These are phyloP conservation scores for Sebastes trivittatus DNA, from an alignment of 2,797 vertebrate genomes.

Conservation along the genomic window DNA sequence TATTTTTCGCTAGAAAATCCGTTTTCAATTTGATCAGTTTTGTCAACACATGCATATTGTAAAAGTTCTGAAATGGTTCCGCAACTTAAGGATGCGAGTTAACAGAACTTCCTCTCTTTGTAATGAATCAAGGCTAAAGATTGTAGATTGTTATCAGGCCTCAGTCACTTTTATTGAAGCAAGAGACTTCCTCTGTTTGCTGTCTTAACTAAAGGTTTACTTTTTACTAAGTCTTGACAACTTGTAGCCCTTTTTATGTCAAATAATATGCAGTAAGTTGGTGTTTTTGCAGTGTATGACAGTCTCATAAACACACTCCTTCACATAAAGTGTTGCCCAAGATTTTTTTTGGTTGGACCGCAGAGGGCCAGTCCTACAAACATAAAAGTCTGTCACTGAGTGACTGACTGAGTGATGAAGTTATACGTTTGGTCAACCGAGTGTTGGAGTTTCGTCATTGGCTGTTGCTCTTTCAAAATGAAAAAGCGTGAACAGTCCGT, in stretches of 20 bases:
- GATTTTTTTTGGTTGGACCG: too few relatives aligned
- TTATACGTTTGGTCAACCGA: rapidly evolving
- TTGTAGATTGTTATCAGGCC: neutral
- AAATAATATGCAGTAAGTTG: neutral
- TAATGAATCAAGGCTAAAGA: neutral
- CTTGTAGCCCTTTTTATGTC: neutral
- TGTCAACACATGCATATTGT: too few relatives aligned
- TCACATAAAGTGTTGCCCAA: neutral
- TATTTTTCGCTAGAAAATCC: too few relatives aligned
- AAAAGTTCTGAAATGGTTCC: too few relatives aligned
- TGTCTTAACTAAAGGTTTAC: neutral
- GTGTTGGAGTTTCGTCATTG: too few relatives aligned
- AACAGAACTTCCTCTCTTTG: neutral
- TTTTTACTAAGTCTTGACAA: neutral
- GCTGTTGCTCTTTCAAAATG: too few relatives aligned
- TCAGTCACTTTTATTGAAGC: neutral
- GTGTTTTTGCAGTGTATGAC: neutral
- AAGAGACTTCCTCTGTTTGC: neutral
- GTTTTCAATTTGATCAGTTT: too few relatives aligned
- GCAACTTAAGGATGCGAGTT: neutral
- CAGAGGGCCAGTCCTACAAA: too few relatives aligned
- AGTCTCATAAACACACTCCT: too few relatives aligned
- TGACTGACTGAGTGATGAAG: too few relatives aligned
- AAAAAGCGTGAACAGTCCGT: too few relatives aligned
- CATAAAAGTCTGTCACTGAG: too few relatives aligned